These are phyloP conservation scores for Liopterus haemorrhoidalis DNA, from an alignment of 2,888 invertebrate species.

Conservation along the genomic window DNA sequence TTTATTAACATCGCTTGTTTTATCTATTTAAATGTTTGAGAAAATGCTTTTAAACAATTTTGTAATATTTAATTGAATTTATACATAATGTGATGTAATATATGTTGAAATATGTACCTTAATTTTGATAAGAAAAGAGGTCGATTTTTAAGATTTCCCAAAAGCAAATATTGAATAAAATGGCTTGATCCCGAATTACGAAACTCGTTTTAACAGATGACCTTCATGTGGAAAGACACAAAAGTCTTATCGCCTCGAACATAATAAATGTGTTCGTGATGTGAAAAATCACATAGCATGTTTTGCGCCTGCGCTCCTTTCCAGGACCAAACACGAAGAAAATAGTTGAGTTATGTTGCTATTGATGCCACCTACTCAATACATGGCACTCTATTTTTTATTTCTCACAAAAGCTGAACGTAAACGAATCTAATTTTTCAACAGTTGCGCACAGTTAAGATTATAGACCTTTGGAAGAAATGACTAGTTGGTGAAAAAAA, in stretches of 20 bases:
- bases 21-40: no score
- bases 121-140: no score
- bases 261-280: slow-evolving; percentile 42
- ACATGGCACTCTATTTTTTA: slow-evolving; percentile 41
- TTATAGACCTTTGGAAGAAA: slow-evolving; percentile 20
- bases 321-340: slow-evolving; percentile 16
- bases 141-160: no score
- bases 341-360: slow-evolving; percentile 44
- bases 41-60: no score
- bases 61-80: no score
- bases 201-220: slow-evolving; percentile 47
- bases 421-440: slow-evolving; percentile 31
- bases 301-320: slow-evolving; percentile 16
- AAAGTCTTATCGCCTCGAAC: slow-evolving; percentile 46
- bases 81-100: no score
- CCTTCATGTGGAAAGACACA: slow-evolving; percentile 45
- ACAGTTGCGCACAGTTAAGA: slow-evolving; percentile 26
- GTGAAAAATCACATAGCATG: slow-evolving; percentile 42
- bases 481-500: slow-evolving; percentile 8
- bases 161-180: no score
- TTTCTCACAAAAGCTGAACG: slow-evolving; percentile 23
- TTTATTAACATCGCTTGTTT: no score
- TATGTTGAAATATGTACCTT: no score
- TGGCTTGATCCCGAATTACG: no score
- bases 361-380: slow-evolving; percentile 44